Evolutionary conservation across 2,888 invertebrate genomes (phyloP), one percentile per base, ranked within the genome.

Genomic region (Ophion slaviceki): DNA sequence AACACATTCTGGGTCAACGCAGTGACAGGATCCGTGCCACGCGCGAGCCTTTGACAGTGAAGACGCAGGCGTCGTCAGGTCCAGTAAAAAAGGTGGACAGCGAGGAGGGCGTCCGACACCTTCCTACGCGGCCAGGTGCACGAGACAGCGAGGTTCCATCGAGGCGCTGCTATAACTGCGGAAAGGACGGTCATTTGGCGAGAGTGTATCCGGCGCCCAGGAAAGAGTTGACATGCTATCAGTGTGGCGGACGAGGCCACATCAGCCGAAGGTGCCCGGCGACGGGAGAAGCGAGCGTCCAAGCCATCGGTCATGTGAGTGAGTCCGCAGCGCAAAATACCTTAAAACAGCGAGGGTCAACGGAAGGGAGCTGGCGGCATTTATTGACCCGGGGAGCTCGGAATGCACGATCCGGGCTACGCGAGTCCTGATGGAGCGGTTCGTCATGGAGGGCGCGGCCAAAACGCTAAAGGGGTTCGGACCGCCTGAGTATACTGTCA

Each of bases 241-340:
- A 74, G 40, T 74, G 74, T 28, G 62, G 61, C 36, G 28, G 61
- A 20, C n/a, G 17, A 11, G 61, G 74, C 7, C 74, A 74, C 40
- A 74, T 74, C 2, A 74, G 74, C 20, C 36, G n/a, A 2, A 36
- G 36, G 24, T 59, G 61, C 7, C 36, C 40, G 3, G 61, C 10
- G 3, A n/a, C 20, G 10, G 10, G 14, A n/a, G 45, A 14, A 0
- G 17, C 24, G 2, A 4, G 20, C 7, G 74, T 75, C 6, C 75
- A 75, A 14, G 62, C 75, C 0, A 45, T 75, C 17, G 45, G 62
- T 2, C 45, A 24, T 5, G 2, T 14, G 8, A 24, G 45, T 62
- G 75, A 75, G 14, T 7, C 24, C 0, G 7, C 64, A 20, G n/a
- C 32, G 0, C 6, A 2, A 76, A 76, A 11, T 66, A 66, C 20